A percentile compares a stretch with the other conserved stretches of the same genome.
phyloP scores from a whole-genome alignment of 1,140 invertebrate species.

The Gryon sp. region DNA sequence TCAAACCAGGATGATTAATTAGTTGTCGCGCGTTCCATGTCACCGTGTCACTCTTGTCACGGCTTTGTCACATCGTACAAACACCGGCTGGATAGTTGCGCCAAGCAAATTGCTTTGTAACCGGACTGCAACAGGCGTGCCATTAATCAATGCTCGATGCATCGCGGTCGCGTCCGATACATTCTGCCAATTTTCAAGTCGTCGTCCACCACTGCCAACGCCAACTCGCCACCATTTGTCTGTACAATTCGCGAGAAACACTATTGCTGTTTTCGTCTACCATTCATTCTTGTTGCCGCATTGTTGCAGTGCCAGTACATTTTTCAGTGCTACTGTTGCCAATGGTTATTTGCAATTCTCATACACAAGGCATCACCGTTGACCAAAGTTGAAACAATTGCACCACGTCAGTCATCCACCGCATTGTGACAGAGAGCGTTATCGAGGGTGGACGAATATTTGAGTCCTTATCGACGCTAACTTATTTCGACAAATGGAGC shows the following conservation, averaged over 20 bases:
- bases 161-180: conserved; percentile 68
- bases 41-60: conserved; percentile 79
- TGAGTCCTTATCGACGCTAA: conserved; percentile 24
- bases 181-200: conserved; percentile 76
- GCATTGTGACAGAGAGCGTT: conserved; percentile 23
- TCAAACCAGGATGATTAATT: conserved; percentile 79
- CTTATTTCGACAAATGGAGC: conserved; percentile 39
- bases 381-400: conserved; percentile 35
- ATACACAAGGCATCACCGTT: not conserved
- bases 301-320: conserved; percentile 23
- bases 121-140: conserved; percentile 79
- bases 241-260: no score
- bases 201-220: conserved; percentile 47
- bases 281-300: conserved; percentile 36
- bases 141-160: conserved; percentile 79
- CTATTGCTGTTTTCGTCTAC: not conserved
- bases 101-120: conserved; percentile 80
- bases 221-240: no score
- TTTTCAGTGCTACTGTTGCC: conserved; percentile 37
- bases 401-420: conserved; percentile 21
- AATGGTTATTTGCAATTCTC: conserved; percentile 48
- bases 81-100: conserved; percentile 65
- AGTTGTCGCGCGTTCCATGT: conserved; percentile 78
- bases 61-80: conserved; percentile 79
- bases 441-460: conserved; percentile 1